Percentiles rank a stretch among this genome's conserved stretches.
Conservation (phyloP, 1,140 invertebrate species). For the Epicauta chinensis region DNA sequence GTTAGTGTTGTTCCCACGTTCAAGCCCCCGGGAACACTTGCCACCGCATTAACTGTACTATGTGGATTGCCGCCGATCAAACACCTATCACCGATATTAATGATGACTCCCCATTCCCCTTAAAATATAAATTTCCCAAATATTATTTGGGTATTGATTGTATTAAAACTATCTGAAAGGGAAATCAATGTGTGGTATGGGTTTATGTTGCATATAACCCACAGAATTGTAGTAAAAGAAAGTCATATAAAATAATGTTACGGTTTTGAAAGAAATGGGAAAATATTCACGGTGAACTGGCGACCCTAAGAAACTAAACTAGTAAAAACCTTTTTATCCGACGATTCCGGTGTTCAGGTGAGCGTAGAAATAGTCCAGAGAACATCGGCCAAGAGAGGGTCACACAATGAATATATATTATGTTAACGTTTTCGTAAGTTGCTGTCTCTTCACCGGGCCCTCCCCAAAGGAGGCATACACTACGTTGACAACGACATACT, state of each 20-base stretch:
- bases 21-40: constrained; percentile 19
- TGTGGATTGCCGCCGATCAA: constrained; percentile 20
- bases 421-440: constrained; percentile 5
- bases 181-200: not conserved
- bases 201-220: not conserved
- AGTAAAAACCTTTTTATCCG: constrained; percentile 33
- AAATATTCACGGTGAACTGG: constrained; percentile 22
- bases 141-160: not conserved
- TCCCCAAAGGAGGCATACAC: not conserved
- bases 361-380: constrained; percentile 31
- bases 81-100: constrained; percentile 15
- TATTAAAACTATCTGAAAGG: not conserved
- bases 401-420: constrained; percentile 34
- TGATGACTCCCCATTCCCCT: not conserved
- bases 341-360: constrained; percentile 29
- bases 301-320: constrained; percentile 27
- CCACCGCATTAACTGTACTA: constrained; percentile 18
- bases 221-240: constrained; percentile 3
- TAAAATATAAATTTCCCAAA: not conserved
- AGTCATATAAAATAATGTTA: constrained; percentile 23
- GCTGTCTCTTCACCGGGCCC: not conserved
- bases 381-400: constrained; percentile 28
- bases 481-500: not conserved
- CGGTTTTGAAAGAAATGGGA: constrained; percentile 1
- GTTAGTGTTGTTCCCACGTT: constrained; percentile 20